These are phyloP conservation scores for Nothoprocta perdicaria DNA, from an alignment of 2,113 vertebrate genomes.

Conservation along the genomic window DNA sequence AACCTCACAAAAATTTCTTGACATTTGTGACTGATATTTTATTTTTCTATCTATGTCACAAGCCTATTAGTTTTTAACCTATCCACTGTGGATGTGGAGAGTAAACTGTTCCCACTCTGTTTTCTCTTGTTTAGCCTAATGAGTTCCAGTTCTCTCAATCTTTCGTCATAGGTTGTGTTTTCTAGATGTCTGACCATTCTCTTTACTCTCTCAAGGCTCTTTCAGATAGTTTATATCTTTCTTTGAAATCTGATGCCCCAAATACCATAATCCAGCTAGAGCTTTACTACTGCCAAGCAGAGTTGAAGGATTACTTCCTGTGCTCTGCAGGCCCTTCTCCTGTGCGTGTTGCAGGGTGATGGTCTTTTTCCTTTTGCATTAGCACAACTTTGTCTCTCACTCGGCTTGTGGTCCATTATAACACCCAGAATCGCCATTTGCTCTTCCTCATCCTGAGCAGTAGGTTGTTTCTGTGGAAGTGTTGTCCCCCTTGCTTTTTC, in stretches of 20 bases:
- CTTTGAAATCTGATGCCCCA: slow-evolving; percentile 56
- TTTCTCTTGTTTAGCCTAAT: slow-evolving; percentile 36
- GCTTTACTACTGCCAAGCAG: slow-evolving; percentile 12
- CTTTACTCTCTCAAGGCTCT: slow-evolving; percentile 1
- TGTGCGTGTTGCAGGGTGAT: neutral
- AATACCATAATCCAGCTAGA: slow-evolving; percentile 3
- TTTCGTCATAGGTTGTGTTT: slow-evolving; percentile 27
- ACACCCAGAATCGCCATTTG: neutral
- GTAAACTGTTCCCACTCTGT: slow-evolving; percentile 1
- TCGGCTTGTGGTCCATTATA: neutral
- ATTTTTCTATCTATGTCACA: neutral
- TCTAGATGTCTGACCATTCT: slow-evolving; percentile 40
- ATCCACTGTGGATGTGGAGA: neutral
- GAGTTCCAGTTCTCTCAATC: slow-evolving; percentile 17
- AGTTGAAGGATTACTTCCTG: slow-evolving; percentile 30
- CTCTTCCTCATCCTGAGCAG: neutral
- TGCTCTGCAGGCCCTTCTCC: slow-evolving; percentile 6
- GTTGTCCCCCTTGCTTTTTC: slow-evolving; percentile 3
- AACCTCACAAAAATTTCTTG: neutral
- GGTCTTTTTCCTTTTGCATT: neutral
- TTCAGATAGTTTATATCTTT: slow-evolving; percentile 36
- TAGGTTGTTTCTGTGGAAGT: neutral
- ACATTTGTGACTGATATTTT: neutral
- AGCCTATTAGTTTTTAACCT: neutral
- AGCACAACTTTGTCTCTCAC: slow-evolving; percentile 5